Conservation (phyloP, 2,113 vertebrate species). For the Sceloporus undulatus region DNA sequence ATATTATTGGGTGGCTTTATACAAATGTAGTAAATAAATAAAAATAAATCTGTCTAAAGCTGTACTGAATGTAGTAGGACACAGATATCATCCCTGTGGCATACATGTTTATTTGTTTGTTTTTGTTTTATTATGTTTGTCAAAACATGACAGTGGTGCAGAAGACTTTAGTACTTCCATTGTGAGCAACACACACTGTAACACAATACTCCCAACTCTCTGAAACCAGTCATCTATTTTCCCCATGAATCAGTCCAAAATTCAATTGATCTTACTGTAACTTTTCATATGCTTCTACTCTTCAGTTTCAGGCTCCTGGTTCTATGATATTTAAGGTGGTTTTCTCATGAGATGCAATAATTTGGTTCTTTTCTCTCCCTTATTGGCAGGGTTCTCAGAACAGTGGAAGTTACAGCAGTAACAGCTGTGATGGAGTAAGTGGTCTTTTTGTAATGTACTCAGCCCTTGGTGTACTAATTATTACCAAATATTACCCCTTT, state of each 20-base stretch:
- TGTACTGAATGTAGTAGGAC: neutral
- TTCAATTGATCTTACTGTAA: neutral
- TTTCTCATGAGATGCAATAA: slow-evolving; percentile 50
- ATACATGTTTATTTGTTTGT: accelerated
- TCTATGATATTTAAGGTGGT: neutral
- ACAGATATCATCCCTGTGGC: too few species aligned
- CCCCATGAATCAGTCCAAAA: neutral
- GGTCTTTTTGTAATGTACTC: neutral
- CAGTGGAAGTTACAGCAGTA: slow-evolving; percentile 47
- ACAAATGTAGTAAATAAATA: too few species aligned
- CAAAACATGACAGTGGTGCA: neutral
- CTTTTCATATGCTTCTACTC: neutral
- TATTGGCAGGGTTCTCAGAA: slow-evolving; percentile 61
- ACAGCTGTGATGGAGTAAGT: slow-evolving; percentile 68
- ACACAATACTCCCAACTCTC: neutral
- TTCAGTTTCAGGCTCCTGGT: neutral
- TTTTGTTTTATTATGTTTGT: neutral
- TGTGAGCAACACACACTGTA: neutral
- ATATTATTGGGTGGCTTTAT: too few species aligned
- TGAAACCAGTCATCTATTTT: neutral
- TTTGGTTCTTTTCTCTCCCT: slow-evolving; percentile 4
- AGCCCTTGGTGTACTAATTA: neutral
- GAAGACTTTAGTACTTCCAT: neutral
- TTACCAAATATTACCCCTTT: neutral
- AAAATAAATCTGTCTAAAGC: too few species aligned